Conservation (phyloP, 2,888 invertebrate genomes). For the Drosophila phalerata region DNA sequence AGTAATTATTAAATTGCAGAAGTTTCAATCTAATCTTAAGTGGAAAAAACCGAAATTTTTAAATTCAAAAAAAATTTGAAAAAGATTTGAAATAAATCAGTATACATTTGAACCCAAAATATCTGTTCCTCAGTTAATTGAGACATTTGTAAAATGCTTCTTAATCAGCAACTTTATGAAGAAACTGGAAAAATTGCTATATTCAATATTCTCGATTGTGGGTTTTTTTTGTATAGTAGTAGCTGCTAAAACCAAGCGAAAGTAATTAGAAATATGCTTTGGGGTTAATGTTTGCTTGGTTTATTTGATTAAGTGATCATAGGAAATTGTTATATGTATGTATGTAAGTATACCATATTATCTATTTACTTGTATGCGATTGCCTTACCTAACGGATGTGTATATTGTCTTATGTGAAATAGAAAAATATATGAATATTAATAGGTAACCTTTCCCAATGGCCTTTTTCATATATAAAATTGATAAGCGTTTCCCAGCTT, state of each 20-base stretch:
- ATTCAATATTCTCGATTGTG: background rate
- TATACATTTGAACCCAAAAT: background rate
- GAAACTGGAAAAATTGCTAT: too few relatives aligned
- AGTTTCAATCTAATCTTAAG: too few relatives aligned
- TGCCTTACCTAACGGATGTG: conserved; percentile 42
- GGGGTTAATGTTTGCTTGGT: background rate
- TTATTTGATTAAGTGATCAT: conserved; percentile 13
- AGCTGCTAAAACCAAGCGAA: background rate
- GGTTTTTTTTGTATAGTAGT: background rate
- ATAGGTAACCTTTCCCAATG: conserved; percentile 66
- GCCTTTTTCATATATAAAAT: conserved; percentile 62
- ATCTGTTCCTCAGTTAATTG: background rate
- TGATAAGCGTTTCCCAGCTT: conserved; percentile 61
- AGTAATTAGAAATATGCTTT: conserved; percentile 4
- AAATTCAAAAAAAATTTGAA: too few relatives aligned
- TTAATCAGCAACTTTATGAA: too few relatives aligned
- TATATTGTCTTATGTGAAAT: conserved; percentile 4
- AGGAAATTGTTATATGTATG: background rate
- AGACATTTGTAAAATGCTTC: background rate
- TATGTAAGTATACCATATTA: conserved; percentile 1
- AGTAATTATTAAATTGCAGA: too few relatives aligned
- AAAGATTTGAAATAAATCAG: too few relatives aligned
- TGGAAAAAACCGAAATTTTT: too few relatives aligned
- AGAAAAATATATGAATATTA: conserved; percentile 14
- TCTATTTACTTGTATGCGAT: background rate